Evolutionary conservation across 2,888 invertebrate genomes (phyloP).

Genomic region (Sylvicola cinctus): DNA sequence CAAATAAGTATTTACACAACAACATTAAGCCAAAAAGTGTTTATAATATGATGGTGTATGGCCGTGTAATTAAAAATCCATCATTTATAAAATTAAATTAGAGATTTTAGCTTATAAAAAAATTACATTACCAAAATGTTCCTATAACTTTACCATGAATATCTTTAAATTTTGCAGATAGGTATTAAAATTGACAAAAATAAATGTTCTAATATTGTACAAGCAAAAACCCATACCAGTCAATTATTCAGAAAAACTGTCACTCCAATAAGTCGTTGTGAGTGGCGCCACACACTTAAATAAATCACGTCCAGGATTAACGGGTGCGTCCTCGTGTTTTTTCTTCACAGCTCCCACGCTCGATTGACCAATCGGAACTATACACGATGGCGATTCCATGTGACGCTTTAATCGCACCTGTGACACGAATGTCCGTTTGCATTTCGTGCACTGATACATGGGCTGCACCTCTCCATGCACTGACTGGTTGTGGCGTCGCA

Average conservation of each 20-base stretch:
- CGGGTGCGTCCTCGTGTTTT: slow-evolving; percentile 10
- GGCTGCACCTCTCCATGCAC: slow-evolving; percentile 15
- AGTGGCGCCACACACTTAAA: slow-evolving; percentile 27
- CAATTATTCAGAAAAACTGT: slow-evolving; percentile 25
- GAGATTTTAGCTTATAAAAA: too few species aligned
- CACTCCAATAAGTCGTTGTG: slow-evolving; percentile 28
- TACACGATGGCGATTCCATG: slow-evolving; percentile 10
- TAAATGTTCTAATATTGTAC: too few species aligned
- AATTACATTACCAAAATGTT: too few species aligned
- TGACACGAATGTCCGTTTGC: slow-evolving; percentile 19
- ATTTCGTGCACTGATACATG: slow-evolving; percentile 19
- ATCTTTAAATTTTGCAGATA: too few species aligned
- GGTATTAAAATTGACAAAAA: too few species aligned
- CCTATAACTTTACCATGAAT: too few species aligned
- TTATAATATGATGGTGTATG: too few species aligned
- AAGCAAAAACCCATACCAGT: too few species aligned
- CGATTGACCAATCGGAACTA: slow-evolving; percentile 8
- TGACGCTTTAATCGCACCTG: slow-evolving; percentile 18
- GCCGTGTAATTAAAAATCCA: too few species aligned
- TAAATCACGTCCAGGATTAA: slow-evolving; percentile 20
- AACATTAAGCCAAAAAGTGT: too few species aligned
- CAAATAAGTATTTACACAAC: too few species aligned
- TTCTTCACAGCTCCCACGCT: slow-evolving; percentile 1
- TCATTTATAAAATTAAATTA: too few species aligned
- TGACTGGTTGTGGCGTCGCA: slow-evolving; percentile 19